phyloP scores from a whole-genome alignment of 1,140 invertebrate genomes.

The Zaprionus taronus region DNA sequence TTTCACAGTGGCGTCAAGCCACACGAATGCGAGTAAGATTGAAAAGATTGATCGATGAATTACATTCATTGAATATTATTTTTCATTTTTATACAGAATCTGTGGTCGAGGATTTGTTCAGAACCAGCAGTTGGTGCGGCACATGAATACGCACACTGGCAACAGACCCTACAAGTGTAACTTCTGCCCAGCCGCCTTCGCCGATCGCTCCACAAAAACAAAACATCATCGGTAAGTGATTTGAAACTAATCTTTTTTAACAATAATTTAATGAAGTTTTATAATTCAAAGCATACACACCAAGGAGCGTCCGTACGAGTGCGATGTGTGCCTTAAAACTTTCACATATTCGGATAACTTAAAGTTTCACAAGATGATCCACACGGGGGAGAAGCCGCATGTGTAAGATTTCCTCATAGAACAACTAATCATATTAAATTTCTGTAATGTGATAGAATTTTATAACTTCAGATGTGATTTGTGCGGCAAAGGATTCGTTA shows the following conservation, averaged over 20 bases:
- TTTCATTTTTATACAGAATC: conserved; percentile 52
- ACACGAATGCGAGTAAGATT: conserved; percentile 80
- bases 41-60: neutral
- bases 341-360: conserved; percentile 89
- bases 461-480: conserved; percentile 56
- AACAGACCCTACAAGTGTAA: conserved; percentile 89
- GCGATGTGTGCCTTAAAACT: conserved; percentile 88
- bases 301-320: conserved; percentile 90
- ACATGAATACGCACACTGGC: conserved; percentile 82
- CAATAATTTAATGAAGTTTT: neutral
- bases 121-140: conserved; percentile 73
- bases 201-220: conserved; percentile 86
- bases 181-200: conserved; percentile 89
- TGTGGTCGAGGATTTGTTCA: conserved; percentile 78
- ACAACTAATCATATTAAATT: neutral
- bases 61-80: neutral
- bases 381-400: conserved; percentile 72
- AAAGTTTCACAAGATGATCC: conserved; percentile 86
- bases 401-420: conserved; percentile 42
- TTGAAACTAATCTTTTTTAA: neutral
- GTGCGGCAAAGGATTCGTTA: conserved; percentile 74
- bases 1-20: conserved; percentile 75
- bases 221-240: conserved; percentile 85
- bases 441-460: neutral
- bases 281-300: conserved; percentile 86